These are phyloP conservation scores for Tenebrio molitor DNA, from an alignment of 1,140 invertebrate species.

Conservation along the genomic window DNA sequence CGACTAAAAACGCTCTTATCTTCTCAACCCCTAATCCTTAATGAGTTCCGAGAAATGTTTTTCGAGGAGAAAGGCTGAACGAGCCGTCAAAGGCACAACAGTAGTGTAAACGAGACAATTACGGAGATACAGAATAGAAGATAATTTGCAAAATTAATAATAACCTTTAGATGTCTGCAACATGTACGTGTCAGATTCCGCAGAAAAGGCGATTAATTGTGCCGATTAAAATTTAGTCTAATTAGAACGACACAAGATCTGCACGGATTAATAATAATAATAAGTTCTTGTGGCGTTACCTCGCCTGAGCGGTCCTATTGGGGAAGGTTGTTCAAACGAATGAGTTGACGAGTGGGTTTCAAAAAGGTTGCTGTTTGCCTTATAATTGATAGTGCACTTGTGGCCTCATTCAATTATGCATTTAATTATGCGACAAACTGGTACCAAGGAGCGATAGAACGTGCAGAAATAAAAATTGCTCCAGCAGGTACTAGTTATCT, in stretches of 20 bases:
- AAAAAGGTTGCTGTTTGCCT: conserved; percentile 23
- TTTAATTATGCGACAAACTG: conserved; percentile 14
- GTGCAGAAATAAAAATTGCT: not conserved
- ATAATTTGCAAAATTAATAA: conserved; percentile 38
- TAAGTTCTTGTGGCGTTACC: not conserved
- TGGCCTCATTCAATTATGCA: conserved; percentile 24
- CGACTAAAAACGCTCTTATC: not conserved
- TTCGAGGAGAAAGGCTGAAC: not conserved
- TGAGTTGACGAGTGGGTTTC: not conserved
- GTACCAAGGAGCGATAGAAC: not conserved
- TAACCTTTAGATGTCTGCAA: conserved; percentile 8
- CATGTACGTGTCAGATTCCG: conserved; percentile 18
- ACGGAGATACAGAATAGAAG: conserved; percentile 7
- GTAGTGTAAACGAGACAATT: conserved; percentile 10
- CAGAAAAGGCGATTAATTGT: conserved; percentile 5
- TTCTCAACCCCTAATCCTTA: conserved; percentile 27
- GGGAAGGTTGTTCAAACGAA: conserved; percentile 11
- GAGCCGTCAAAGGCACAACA: conserved; percentile 7
- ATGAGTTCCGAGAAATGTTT: conserved; percentile 25
- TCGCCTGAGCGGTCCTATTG: not conserved
- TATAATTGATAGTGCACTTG: conserved; percentile 31
- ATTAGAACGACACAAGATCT: not conserved
- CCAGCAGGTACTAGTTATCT: too few species aligned
- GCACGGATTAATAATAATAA: not conserved
- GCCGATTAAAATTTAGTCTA: not conserved